These are phyloP conservation scores for human DNA, from an alignment of 2,113 vertebrate species.

Conservation along the genomic window GRCh38 chr13:96221501-96222000, in stretches of 20 bases:
- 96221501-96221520: background rate
- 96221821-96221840: background rate
- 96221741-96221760: background rate
- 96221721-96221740: background rate
- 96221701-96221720: background rate
- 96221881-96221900: background rate
- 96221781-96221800: background rate
- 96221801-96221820: background rate
- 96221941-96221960: conserved; percentile 12
- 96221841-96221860: background rate
- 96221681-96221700: background rate
- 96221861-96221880: background rate
- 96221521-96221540: background rate
- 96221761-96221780: background rate
- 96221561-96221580: background rate
- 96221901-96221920: background rate
- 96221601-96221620: background rate
- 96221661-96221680: background rate
- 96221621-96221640: background rate
- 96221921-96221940: background rate
- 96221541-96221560: background rate
- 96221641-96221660: background rate
- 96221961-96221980: conserved; percentile 7
- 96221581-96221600: background rate
- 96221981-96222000: conserved; percentile 54